Base-by-base conservation (phyloP, 1,140 invertebrate genomes). In the Camponotus pennsylvanicus region DNA sequence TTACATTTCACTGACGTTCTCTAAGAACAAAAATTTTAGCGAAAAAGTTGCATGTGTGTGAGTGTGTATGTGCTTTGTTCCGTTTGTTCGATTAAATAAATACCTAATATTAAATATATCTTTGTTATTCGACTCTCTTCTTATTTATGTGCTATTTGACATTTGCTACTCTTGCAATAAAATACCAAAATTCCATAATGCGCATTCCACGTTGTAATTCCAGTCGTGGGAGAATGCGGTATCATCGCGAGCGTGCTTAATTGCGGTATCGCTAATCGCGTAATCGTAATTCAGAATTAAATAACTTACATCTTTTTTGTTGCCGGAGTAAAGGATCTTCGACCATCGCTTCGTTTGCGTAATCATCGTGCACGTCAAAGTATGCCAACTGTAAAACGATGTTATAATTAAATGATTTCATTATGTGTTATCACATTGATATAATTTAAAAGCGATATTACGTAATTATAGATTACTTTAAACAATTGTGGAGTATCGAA, bases 231-330 rank as follows among this genome's bases (percentile, higher is more conserved):
- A 42, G 57, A 77, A 57, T 66, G 73, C 21, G 37, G 9, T 34
- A 66, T 27, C 0, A 21, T 75, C 40, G 59, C 40, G 21, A 21
- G n/a, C 70, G 70, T 59, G 69, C 37, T 83, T 52, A 55, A 69
- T 79, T 69, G 4, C 2, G 13, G 13, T 1, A 32, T 18, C 34
- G 66, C 21, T 42, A 80, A 80, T 78, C 42, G 42, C 34, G 8
- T 55, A 66, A 63, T 57, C 37, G 67, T 59, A 32, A 73, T 15
- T 27, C 67, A 5, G 32, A 59, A 78, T 78, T 21, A 27, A 55
- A 40, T 63, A 32, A 52, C 94, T 94, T 94, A 94, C 94, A 86
- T 91, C 91, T 92, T 93, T 94, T 59, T 89, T 90, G 27, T 93
- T 89, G 45, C 89, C 92, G 1, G 80, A 89, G 1, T 89, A 76